Evolutionary conservation across 2,888 invertebrate species (phyloP).

Genomic region (Eristalis pertinax): DNA sequence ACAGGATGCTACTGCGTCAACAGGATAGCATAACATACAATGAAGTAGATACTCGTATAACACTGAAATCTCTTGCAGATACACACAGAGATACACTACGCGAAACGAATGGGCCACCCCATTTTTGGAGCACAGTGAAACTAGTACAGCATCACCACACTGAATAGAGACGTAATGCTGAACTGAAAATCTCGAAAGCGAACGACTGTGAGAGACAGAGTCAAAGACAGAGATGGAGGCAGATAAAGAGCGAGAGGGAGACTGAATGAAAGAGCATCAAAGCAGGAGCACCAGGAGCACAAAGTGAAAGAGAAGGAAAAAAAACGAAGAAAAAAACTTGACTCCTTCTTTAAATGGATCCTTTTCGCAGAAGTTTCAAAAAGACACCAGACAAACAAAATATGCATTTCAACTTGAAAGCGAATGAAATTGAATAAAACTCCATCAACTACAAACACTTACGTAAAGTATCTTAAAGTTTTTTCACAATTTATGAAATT

Average conservation of each 20-base stretch:
- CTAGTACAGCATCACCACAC: slow-evolving; percentile 28
- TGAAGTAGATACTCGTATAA: slow-evolving; percentile 60
- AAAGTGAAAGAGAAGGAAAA: slow-evolving; percentile 15
- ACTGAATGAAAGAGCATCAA: slow-evolving; percentile 48
- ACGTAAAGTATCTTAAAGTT: slow-evolving; percentile 43
- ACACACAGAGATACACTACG: slow-evolving; percentile 49
- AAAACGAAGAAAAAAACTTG: slow-evolving; percentile 12
- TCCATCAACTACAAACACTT: slow-evolving; percentile 35
- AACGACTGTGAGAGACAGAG: background rate
- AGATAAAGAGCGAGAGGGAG: background rate
- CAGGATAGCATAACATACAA: slow-evolving; percentile 71
- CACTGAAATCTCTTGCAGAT: slow-evolving; percentile 65
- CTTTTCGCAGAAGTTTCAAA: slow-evolving; percentile 23
- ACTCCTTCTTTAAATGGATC: slow-evolving; percentile 57
- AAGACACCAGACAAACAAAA: background rate
- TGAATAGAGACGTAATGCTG: slow-evolving; percentile 2
- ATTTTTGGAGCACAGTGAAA: slow-evolving; percentile 24
- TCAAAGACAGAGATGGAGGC: background rate
- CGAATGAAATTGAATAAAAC: slow-evolving; percentile 13
- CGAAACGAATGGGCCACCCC: background rate
- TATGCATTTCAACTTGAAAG: background rate
- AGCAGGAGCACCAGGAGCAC: background rate
- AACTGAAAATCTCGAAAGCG: background rate
- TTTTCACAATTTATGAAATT: slow-evolving; percentile 59
- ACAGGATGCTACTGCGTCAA: slow-evolving; percentile 72